Evolutionary conservation across 2,888 invertebrate genomes (phyloP).

Genomic region (Idaea aversata): DNA sequence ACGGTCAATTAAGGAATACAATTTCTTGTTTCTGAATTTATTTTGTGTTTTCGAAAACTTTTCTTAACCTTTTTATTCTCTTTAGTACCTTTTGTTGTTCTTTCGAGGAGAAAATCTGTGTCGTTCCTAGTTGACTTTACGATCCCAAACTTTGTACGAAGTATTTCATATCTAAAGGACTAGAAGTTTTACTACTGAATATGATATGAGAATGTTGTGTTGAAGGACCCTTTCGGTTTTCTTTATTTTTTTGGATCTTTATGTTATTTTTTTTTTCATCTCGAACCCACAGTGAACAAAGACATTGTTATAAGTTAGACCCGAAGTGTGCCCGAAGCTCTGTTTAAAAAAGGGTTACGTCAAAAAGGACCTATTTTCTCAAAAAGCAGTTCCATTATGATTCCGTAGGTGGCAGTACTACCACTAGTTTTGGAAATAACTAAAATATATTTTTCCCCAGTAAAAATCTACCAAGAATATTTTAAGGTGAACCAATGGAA

Average conservation of each 20-base stretch:
- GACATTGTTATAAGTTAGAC: neutral
- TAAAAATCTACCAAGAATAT: too few relatives aligned
- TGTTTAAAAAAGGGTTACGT: too few relatives aligned
- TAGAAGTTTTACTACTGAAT: neutral
- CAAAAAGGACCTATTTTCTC: too few relatives aligned
- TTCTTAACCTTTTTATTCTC: neutral
- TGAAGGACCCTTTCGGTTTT: neutral
- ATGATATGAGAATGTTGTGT: neutral
- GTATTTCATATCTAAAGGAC: neutral
- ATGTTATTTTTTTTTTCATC: neutral
- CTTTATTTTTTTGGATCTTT: neutral
- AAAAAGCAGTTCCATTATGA: too few relatives aligned
- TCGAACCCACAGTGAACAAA: neutral
- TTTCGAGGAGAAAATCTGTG: neutral
- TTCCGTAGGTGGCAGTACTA: too few relatives aligned
- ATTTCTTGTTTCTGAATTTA: neutral
- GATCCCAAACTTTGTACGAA: neutral
- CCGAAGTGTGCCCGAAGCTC: too few relatives aligned
- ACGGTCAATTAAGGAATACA: neutral
- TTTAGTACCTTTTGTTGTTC: neutral
- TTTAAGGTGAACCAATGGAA: too few relatives aligned
- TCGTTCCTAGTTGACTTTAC: neutral
- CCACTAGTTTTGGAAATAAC: too few relatives aligned
- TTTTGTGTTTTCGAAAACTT: neutral
- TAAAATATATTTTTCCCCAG: too few relatives aligned